Conservation (phyloP, 2,113 vertebrate species). For the Nycticorax nycticorax region DNA sequence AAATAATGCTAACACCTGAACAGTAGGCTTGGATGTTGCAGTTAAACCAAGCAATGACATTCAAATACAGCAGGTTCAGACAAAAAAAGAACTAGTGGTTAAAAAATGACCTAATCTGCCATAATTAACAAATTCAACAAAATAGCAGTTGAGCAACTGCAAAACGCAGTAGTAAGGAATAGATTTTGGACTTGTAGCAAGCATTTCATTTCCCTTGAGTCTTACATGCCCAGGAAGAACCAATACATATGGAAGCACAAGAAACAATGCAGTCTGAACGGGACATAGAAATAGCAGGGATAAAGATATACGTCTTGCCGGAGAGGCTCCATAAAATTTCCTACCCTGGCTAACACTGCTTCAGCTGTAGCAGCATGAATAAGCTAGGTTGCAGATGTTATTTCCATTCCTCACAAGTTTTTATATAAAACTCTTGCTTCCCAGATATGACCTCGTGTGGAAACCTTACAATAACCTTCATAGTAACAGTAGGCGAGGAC, state of each 20-base stretch:
- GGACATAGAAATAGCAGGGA: background rate
- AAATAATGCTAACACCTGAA: background rate
- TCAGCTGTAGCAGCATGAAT: background rate
- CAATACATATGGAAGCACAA: background rate
- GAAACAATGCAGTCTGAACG: background rate
- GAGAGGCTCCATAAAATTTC: background rate
- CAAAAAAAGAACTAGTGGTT: rapidly evolving
- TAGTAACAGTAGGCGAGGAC: background rate
- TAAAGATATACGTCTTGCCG: background rate
- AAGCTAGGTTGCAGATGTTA: background rate
- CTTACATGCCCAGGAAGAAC: rapidly evolving
- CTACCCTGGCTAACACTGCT: background rate
- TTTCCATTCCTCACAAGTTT: background rate
- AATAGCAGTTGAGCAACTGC: background rate
- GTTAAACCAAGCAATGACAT: background rate
- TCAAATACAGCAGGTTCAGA: background rate
- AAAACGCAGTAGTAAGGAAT: background rate
- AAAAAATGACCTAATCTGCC: background rate
- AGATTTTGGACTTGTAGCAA: background rate
- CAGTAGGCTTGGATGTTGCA: background rate
- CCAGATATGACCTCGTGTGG: background rate
- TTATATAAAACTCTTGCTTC: background rate
- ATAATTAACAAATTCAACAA: background rate
- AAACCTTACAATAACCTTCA: background rate
- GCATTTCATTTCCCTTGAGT: background rate